phyloP scores from a whole-genome alignment of 2,888 invertebrate genomes.

The Papilio gigon region DNA sequence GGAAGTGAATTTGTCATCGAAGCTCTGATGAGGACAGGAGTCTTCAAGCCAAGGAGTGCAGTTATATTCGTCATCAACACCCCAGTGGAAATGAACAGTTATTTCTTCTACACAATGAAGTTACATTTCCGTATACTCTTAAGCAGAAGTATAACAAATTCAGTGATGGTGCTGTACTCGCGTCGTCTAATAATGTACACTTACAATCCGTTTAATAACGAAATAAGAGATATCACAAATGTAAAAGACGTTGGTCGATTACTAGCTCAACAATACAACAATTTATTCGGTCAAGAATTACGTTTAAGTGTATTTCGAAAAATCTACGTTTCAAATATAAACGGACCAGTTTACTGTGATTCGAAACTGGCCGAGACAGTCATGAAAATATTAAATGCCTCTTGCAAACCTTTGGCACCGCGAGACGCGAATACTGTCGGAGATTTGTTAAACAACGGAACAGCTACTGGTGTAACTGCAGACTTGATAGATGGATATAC shows the following conservation, averaged over 20 bases:
- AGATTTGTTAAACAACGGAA: constrained; percentile 69
- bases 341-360: constrained; percentile 62
- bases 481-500: constrained; percentile 77
- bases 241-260: constrained; percentile 63
- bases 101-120: constrained; percentile 68
- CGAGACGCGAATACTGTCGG: constrained; percentile 74
- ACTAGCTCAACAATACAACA: constrained; percentile 60
- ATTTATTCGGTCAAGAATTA: constrained; percentile 64
- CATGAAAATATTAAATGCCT: constrained; percentile 66
- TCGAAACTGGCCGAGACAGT: constrained; percentile 63
- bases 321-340: constrained; percentile 59
- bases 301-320: constrained; percentile 70
- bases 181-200: constrained; percentile 71
- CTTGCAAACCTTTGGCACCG: constrained; percentile 64
- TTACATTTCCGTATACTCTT: constrained; percentile 78
- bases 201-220: constrained; percentile 76
- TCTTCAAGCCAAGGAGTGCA: constrained; percentile 71
- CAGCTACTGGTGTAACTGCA: constrained; percentile 73
- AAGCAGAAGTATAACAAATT: constrained; percentile 80
- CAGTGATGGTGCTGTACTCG: constrained; percentile 65
- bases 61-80: constrained; percentile 71
- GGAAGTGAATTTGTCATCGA: constrained; percentile 64
- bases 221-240: constrained; percentile 67
- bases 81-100: constrained; percentile 60
- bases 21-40: constrained; percentile 66